phyloP scores from a whole-genome alignment of 2,113 vertebrate species.

The Sphyrna mokarran region DNA sequence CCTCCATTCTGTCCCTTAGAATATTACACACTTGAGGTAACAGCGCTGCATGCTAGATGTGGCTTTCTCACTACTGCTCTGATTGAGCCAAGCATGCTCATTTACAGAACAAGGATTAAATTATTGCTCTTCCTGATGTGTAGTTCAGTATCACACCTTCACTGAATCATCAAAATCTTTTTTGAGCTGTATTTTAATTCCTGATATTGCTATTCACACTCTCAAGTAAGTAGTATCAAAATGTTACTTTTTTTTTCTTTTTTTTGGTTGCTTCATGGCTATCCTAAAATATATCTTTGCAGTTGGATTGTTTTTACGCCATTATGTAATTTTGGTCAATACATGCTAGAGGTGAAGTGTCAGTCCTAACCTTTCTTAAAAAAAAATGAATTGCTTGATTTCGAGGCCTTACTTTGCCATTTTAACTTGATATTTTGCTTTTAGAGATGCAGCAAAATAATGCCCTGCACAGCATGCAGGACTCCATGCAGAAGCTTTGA shows the following conservation, averaged over 20 bases:
- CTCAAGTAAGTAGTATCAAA: neutral
- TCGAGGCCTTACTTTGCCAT: slow-evolving; percentile 32
- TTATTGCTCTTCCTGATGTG: neutral
- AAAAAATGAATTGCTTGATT: slow-evolving; percentile 25
- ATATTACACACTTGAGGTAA: too few species aligned
- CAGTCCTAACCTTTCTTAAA: slow-evolving; percentile 42
- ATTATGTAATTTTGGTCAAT: neutral
- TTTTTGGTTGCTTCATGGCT: neutral
- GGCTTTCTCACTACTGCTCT: neutral
- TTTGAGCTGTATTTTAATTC: slow-evolving; percentile 14
- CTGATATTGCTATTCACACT: neutral
- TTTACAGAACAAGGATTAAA: neutral
- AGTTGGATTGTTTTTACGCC: neutral
- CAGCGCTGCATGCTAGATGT: neutral
- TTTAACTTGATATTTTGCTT: slow-evolving; percentile 50
- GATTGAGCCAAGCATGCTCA: neutral
- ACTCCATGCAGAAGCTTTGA: slow-evolving; percentile 86
- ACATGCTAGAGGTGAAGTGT: slow-evolving; percentile 45
- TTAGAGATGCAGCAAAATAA: slow-evolving; percentile 88
- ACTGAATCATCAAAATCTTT: slow-evolving; percentile 6
- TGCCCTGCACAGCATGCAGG: slow-evolving; percentile 82
- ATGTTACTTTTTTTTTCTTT: neutral
- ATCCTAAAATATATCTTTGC: neutral
- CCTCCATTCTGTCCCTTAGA: neutral
- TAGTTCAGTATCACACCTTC: neutral